These are phyloP conservation scores for Synergus itoensis DNA, from an alignment of 2,888 invertebrate species.

Conservation along the genomic window DNA sequence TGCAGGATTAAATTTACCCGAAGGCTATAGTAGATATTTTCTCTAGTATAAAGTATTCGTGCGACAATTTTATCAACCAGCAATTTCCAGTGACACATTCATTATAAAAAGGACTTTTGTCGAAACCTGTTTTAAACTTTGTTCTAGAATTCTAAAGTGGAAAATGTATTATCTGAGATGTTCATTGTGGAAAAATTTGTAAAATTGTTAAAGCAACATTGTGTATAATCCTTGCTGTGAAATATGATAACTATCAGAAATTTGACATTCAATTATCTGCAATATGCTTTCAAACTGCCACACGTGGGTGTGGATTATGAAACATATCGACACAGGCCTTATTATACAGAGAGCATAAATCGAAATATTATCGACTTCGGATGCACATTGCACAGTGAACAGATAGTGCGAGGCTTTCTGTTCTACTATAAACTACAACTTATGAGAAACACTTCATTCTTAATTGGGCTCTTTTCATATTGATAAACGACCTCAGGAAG, in stretches of 20 bases:
- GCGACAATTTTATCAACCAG: not conserved
- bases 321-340: conserved; percentile 29
- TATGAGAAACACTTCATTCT: conserved; percentile 10
- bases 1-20: no score
- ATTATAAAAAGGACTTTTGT: not conserved
- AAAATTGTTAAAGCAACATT: not conserved
- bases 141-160: not conserved
- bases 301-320: conserved; percentile 44
- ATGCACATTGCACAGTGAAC: conserved; percentile 16
- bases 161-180: not conserved
- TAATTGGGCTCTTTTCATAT: conserved; percentile 8
- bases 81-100: not conserved
- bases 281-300: not conserved
- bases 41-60: not conserved
- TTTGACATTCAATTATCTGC: conserved; percentile 51
- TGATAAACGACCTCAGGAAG: conserved; percentile 12
- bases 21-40: not conserved
- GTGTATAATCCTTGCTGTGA: not conserved
- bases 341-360: conserved; percentile 33
- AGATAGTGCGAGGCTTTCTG: conserved; percentile 22
- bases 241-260: conserved; percentile 32
- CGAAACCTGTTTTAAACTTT: not conserved
- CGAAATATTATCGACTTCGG: conserved; percentile 28
- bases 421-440: not conserved
- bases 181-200: no score